phyloP scores from a whole-genome alignment of 2,888 invertebrate species.

The Drosophila cracens region DNA sequence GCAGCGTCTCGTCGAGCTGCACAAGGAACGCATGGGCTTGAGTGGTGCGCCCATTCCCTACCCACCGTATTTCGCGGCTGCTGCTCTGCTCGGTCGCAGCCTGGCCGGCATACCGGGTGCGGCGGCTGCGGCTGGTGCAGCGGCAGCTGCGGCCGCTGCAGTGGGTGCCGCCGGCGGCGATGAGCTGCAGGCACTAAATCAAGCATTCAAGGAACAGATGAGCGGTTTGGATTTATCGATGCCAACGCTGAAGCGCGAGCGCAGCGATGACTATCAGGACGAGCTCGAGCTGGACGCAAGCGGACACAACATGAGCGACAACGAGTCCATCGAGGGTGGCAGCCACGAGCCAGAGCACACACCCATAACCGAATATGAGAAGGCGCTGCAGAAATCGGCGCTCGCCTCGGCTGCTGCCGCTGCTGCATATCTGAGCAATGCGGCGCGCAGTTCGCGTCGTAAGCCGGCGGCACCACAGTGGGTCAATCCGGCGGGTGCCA shows the following conservation, averaged over 20 bases:
- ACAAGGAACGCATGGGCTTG: conserved; percentile 93
- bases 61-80: conserved; percentile 93
- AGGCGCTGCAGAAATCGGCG: conserved; percentile 68
- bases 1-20: conserved; percentile 94
- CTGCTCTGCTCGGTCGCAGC: conserved; percentile 85
- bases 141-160: conserved; percentile 91
- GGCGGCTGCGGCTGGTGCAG: conserved; percentile 90
- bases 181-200: conserved; percentile 86
- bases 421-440: conserved; percentile 72
- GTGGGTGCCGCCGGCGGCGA: conserved; percentile 87
- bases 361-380: conserved; percentile 83
- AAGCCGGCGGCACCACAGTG: conserved; percentile 99
- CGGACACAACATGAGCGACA: conserved; percentile 82
- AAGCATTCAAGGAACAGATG: conserved; percentile 91
- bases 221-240: conserved; percentile 95
- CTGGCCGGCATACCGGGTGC: conserved; percentile 91
- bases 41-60: conserved; percentile 91
- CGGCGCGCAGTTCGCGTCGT: conserved; percentile 87
- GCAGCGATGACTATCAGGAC: conserved; percentile 85
- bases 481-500: conserved; percentile 91
- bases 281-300: conserved; percentile 89
- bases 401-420: conserved; percentile 65
- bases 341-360: conserved; percentile 56
- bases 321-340: conserved; percentile 81
- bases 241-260: conserved; percentile 91